Evolutionary conservation across 2,888 invertebrate species (phyloP).

Genomic region (Strigamia maritima): DNA sequence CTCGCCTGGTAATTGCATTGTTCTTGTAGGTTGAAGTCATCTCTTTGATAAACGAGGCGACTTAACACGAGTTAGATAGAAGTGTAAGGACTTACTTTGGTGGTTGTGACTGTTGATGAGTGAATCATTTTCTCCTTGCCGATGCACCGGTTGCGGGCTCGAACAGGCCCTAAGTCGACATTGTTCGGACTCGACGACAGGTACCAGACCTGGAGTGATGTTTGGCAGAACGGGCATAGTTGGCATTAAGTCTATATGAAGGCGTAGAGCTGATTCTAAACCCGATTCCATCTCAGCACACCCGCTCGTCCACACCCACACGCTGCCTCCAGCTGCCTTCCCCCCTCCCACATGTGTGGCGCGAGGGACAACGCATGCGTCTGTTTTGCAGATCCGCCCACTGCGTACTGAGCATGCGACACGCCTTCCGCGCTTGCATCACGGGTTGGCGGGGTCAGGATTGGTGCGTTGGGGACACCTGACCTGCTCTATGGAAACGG

Average conservation of each 20-base stretch:
- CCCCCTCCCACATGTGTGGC: neutral
- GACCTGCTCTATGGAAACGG: neutral
- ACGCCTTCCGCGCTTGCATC: neutral
- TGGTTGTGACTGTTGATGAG: neutral
- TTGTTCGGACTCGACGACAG: neutral
- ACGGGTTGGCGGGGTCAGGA: neutral
- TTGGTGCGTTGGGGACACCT: neutral
- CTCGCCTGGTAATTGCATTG: too few species aligned
- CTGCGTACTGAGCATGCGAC: neutral
- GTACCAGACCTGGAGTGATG: neutral
- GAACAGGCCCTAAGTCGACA: neutral
- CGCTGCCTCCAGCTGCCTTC: slow-evolving; percentile 4
- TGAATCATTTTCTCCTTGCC: neutral
- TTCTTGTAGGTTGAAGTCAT: too few species aligned
- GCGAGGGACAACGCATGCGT: neutral
- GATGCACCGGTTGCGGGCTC: neutral
- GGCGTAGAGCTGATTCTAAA: slow-evolving; percentile 4
- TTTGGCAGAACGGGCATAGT: neutral
- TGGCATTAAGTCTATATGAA: neutral
- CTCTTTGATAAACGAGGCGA: too few species aligned
- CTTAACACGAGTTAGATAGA: too few species aligned
- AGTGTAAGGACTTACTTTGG: neutral
- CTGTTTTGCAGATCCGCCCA: neutral
- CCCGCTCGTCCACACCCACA: neutral
- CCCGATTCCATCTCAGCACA: neutral